Evolutionary conservation across 2,797 vertebrate species (phyloP).

Genomic region (Myotis pilosus): DNA sequence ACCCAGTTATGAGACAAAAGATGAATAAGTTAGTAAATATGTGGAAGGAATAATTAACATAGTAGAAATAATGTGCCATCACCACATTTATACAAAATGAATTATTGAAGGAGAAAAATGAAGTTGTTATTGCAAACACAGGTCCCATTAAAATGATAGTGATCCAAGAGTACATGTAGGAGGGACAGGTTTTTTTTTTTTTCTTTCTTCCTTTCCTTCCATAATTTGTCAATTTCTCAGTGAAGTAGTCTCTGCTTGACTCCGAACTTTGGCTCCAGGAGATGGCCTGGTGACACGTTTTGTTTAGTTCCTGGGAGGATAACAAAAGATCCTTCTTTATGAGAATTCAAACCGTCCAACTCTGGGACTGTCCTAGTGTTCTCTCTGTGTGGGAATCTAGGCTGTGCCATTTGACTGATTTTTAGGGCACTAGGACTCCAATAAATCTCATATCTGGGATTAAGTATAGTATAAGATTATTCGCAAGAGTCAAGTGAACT

Average conservation of each 20-base stretch:
- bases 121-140: neutral
- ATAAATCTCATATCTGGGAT: neutral
- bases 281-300: neutral
- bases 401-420: neutral
- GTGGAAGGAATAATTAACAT: neutral
- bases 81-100: neutral
- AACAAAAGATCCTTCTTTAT: conserved; percentile 36
- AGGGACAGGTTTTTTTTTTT: neutral
- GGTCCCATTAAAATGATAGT: neutral
- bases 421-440: neutral
- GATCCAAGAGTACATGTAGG: neutral
- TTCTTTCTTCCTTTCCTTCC: neutral
- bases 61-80: neutral
- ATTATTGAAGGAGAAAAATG: neutral
- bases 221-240: neutral
- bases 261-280: neutral
- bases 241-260: neutral
- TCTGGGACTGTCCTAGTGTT: neutral
- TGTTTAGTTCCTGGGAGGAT: neutral
- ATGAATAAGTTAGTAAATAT: neutral
- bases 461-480: neutral
- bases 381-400: neutral
- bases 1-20: neutral
- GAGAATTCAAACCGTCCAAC: neutral
- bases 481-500: neutral